A percentile compares a stretch with the other conserved stretches of the same genome.
phyloP scores from a whole-genome alignment of 2,888 invertebrate genomes.

The Periphyllus acericola region DNA sequence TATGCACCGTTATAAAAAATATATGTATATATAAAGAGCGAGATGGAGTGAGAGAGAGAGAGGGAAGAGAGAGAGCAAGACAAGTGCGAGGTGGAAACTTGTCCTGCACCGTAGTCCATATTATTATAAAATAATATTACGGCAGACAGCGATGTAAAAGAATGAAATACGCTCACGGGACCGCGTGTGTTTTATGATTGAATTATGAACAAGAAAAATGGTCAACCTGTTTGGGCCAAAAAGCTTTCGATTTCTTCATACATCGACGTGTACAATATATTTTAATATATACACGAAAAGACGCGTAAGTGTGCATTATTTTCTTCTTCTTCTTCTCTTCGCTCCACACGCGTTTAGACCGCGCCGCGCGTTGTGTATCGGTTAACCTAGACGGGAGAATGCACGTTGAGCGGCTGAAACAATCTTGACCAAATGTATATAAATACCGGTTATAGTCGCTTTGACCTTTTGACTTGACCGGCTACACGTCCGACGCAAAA shows the following conservation, averaged over 20 bases:
- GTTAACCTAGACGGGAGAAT: slow-evolving; percentile 13
- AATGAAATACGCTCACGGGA: neutral
- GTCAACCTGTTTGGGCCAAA: slow-evolving; percentile 2
- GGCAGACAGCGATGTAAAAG: too few relatives aligned
- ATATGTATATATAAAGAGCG: too few relatives aligned
- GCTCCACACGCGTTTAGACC: neutral
- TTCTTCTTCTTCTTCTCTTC: neutral
- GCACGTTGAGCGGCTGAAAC: neutral
- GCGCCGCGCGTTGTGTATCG: neutral
- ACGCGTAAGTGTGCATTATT: neutral
- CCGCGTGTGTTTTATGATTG: neutral
- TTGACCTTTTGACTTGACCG: slow-evolving; percentile 53
- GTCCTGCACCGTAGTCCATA: too few relatives aligned
- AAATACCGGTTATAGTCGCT: slow-evolving; percentile 49
- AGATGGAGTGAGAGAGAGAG: too few relatives aligned
- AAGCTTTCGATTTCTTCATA: slow-evolving; percentile 46
- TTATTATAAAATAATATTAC: too few relatives aligned
- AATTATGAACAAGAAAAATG: neutral
- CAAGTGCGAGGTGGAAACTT: too few relatives aligned
- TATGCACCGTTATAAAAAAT: neutral
- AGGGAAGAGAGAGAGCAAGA: too few relatives aligned
- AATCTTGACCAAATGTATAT: slow-evolving; percentile 1
- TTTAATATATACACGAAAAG: neutral
- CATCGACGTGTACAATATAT: neutral
- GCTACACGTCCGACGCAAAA: slow-evolving; percentile 33